phyloP scores from a whole-genome alignment of 2,888 invertebrate species.

The Amphipyra berbera region DNA sequence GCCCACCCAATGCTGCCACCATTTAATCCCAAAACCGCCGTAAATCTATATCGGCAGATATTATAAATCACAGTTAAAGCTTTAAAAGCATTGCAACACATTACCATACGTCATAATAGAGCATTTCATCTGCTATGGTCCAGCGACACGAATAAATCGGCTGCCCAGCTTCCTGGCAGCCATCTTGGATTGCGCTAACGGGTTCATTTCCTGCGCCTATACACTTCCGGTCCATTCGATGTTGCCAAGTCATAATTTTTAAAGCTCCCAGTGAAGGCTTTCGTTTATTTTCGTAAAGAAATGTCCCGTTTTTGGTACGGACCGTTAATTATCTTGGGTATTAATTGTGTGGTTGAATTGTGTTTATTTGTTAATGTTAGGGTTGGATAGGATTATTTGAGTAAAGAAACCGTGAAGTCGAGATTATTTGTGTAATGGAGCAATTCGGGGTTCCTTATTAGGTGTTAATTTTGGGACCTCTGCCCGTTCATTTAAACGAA shows the following conservation, averaged over 20 bases:
- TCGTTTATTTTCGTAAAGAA: conserved; percentile 57
- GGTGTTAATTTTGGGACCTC: conserved; percentile 52
- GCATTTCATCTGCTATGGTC: conserved; percentile 70
- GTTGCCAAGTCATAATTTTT: conserved; percentile 85
- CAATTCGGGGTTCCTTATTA: conserved; percentile 50
- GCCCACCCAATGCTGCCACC: not conserved
- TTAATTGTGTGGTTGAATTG: conserved; percentile 55
- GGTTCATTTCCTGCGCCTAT: conserved; percentile 90
- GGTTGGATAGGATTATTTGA: conserved; percentile 37
- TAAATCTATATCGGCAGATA: conserved; percentile 34
- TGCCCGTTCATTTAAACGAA: conserved; percentile 34
- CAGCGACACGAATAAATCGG: conserved; percentile 80
- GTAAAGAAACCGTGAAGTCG: conserved; percentile 51
- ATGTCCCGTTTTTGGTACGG: conserved; percentile 39
- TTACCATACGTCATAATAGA: conserved; percentile 62
- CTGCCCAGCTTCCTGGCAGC: conserved; percentile 75
- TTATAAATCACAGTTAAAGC: conserved; percentile 44
- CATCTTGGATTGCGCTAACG: conserved; percentile 88
- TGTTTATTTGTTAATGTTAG: conserved; percentile 56
- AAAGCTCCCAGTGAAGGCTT: conserved; percentile 54
- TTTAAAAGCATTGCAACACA: conserved; percentile 49
- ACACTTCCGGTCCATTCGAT: conserved; percentile 85
- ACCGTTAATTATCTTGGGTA: conserved; percentile 51
- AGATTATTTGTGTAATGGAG: conserved; percentile 55
- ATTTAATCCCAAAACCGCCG: conserved; percentile 13